Evolutionary conservation across 1,140 invertebrate genomes (phyloP).

Genomic region (Oscheius sp.): DNA sequence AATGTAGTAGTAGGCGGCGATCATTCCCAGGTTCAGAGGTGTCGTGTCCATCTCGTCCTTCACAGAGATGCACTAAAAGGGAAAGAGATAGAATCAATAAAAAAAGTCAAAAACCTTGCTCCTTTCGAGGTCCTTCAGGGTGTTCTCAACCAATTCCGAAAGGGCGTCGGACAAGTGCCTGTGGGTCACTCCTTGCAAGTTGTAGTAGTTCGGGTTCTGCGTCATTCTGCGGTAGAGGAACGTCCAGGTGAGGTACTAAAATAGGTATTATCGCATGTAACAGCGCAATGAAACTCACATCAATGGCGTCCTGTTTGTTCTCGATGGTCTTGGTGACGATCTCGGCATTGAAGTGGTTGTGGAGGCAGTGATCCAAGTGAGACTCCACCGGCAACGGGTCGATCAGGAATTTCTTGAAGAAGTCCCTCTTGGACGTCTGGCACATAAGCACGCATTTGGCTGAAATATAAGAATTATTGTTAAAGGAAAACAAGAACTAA

Average conservation of each 20-base stretch:
- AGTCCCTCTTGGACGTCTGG: conserved; percentile 94
- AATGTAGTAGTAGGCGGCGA: conserved; percentile 99
- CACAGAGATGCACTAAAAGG: conserved; percentile 78
- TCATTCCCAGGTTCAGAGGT: conserved; percentile 97
- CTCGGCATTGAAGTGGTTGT: conserved; percentile 99
- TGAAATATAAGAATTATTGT: conserved; percentile 46
- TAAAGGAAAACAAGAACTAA: conserved; percentile 15
- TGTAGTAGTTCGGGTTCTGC: conserved; percentile 99
- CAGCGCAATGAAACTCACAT: too few species aligned
- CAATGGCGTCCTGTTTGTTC: conserved; percentile 99
- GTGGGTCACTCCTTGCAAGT: conserved; percentile 82
- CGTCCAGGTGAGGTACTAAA: conserved; percentile 90
- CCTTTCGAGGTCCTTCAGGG: conserved; percentile 88
- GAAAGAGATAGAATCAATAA: background rate
- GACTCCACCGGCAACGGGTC: conserved; percentile 96
- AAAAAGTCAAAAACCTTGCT: conserved; percentile 70
- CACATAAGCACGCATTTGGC: conserved; percentile 91
- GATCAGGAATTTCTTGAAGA: conserved; percentile 96
- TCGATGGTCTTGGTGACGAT: conserved; percentile 99
- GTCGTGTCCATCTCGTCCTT: conserved; percentile 96
- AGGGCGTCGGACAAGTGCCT: conserved; percentile 94
- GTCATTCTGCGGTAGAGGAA: conserved; percentile 93
- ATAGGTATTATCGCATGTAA: background rate
- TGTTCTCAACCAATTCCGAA: conserved; percentile 94
- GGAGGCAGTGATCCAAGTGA: conserved; percentile 90